Conservation (phyloP, 2,888 invertebrate species). For the Zygogramma bicolorata region DNA sequence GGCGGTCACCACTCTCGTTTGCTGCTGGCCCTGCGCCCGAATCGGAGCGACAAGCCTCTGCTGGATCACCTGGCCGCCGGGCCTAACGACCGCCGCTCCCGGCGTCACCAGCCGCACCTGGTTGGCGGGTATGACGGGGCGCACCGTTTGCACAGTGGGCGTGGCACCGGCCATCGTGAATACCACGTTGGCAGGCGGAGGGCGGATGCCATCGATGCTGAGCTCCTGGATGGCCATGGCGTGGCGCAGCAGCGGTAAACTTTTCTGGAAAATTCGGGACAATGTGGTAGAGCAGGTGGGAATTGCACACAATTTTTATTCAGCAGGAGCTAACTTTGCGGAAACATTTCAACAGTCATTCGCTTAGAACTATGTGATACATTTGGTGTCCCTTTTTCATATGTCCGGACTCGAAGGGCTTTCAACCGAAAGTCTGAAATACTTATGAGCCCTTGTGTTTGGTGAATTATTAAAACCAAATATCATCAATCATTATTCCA, state of each 20-base stretch:
- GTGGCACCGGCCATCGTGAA: constrained; percentile 69
- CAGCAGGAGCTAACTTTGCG: no score
- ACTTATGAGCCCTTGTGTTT: no score
- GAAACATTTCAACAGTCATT: no score
- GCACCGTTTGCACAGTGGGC: constrained; percentile 62
- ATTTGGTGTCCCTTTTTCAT: no score
- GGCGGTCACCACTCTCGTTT: constrained; percentile 64
- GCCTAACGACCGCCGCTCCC: constrained; percentile 67
- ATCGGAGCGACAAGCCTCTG: constrained; percentile 71
- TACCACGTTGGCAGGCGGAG: constrained; percentile 83
- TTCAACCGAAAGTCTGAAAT: no score
- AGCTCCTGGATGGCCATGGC: constrained; percentile 91
- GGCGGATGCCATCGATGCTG: constrained; percentile 93
- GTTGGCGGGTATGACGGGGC: constrained; percentile 24
- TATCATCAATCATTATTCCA: no score
- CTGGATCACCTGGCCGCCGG: constrained; percentile 69
- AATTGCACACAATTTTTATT: no score
- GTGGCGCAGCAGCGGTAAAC: constrained; percentile 91
- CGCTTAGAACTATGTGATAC: no score
- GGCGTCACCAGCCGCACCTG: constrained; percentile 75
- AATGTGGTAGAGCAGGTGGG: no score
- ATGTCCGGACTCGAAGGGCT: no score
- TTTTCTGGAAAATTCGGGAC: constrained; percentile 78
- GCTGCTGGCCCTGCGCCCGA: constrained; percentile 54
- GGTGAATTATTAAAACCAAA: no score